phyloP scores from a whole-genome alignment of 2,888 invertebrate species.

The Caenorhabditis sp. region DNA sequence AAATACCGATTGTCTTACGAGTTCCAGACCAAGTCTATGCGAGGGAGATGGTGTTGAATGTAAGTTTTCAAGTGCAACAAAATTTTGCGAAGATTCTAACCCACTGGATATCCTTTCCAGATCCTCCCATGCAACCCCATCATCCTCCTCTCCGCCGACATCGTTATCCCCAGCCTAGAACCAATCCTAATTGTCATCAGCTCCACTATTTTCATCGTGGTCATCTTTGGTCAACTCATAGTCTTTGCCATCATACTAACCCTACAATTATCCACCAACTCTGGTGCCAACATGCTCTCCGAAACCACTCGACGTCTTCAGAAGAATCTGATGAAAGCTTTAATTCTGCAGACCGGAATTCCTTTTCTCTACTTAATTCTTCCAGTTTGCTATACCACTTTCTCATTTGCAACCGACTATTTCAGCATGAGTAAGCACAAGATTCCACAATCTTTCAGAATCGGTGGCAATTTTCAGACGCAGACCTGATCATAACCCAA shows the following conservation, averaged over 20 bases:
- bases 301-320: conserved; percentile 13
- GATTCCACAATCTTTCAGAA: too few relatives aligned
- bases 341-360: conserved; percentile 4
- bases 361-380: not conserved
- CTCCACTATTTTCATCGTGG: not conserved
- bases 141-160: not conserved
- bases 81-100: too few relatives aligned
- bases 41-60: not conserved
- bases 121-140: conserved; percentile 25
- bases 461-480: too few relatives aligned
- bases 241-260: not conserved
- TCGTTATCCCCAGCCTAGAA: conserved; percentile 1
- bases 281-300: conserved; percentile 3
- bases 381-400: not conserved
- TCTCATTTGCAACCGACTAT: not conserved
- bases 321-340: conserved; percentile 13
- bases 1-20: not conserved
- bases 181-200: not conserved
- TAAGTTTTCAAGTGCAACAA: too few relatives aligned
- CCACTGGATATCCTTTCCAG: not conserved
- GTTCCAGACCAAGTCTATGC: conserved; percentile 16
- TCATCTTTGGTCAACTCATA: conserved; percentile 4
- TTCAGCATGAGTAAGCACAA: not conserved
- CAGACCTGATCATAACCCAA: not conserved
- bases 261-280: not conserved